phyloP scores from a whole-genome alignment of 1,140 invertebrate species.

The Bombus superbus region DNA sequence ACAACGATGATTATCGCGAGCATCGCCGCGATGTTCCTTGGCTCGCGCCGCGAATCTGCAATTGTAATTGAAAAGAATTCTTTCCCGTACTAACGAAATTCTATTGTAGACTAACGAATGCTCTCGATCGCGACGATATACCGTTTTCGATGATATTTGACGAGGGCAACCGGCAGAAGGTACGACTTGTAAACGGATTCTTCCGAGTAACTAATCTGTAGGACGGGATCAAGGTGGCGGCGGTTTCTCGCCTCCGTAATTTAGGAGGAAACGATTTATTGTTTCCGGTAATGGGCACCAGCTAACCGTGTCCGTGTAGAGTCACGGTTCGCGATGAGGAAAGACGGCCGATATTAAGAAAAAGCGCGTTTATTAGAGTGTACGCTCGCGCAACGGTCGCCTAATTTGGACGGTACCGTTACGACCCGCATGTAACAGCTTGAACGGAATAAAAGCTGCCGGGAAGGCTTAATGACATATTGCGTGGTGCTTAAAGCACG shows the following conservation, averaged over 20 bases:
- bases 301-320: constrained; percentile 58
- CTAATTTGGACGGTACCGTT: constrained; percentile 59
- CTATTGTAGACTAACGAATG: no score
- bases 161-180: neutral
- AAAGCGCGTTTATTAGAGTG: constrained; percentile 47
- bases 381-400: constrained; percentile 17
- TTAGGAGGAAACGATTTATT: constrained; percentile 73
- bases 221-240: constrained; percentile 26
- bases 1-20: constrained; percentile 11
- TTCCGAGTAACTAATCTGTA: constrained; percentile 40
- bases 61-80: constrained; percentile 19
- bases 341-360: constrained; percentile 44
- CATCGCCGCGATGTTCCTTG: neutral
- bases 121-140: neutral
- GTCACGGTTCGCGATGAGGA: constrained; percentile 18
- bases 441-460: constrained; percentile 3
- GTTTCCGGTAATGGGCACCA: constrained; percentile 67
- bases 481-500: neutral
- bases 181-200: constrained; percentile 40
- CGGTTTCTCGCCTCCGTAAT: constrained; percentile 68
- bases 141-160: constrained; percentile 18
- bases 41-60: constrained; percentile 8
- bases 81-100: neutral
- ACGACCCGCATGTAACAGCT: constrained; percentile 14
- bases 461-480: constrained; percentile 14